These are phyloP conservation scores for Antechinus stuartii DNA, from an alignment of 2,113 vertebrate genomes.

Conservation along the genomic window DNA sequence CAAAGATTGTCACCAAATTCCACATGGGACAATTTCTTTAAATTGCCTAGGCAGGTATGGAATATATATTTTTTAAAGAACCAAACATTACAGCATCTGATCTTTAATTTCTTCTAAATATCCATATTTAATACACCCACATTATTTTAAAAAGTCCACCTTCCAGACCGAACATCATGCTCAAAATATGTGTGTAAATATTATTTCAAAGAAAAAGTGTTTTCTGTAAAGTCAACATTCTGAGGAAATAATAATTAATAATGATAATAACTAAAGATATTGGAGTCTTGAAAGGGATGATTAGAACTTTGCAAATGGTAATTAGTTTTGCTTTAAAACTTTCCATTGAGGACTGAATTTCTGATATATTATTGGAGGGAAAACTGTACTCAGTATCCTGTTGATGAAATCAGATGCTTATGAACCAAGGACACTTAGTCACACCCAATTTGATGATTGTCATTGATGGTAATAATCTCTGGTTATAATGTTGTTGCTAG, in stretches of 20 bases:
- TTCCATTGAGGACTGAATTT: conserved; percentile 55
- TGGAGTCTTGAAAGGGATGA: conserved; percentile 32
- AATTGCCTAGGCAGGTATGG: not conserved
- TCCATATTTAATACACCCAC: not conserved
- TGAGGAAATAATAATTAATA: not conserved
- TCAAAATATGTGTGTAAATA: not conserved
- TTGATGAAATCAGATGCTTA: conserved; percentile 61
- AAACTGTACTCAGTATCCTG: conserved; percentile 40
- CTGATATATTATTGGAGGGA: conserved; percentile 47
- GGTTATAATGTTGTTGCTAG: conserved; percentile 22
- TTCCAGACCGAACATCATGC: not conserved
- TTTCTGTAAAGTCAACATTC: not conserved
- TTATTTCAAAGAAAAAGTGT: not conserved
- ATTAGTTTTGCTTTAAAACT: conserved; percentile 41
- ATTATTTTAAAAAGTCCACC: not conserved
- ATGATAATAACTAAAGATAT: not conserved
- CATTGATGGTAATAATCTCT: conserved; percentile 36
- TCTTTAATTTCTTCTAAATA: not conserved
- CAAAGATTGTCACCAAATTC: not conserved
- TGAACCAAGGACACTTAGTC: conserved; percentile 45
- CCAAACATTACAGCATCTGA: not conserved
- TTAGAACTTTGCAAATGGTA: conserved; percentile 46
- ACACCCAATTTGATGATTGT: conserved; percentile 59
- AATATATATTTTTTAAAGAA: not conserved
- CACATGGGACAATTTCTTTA: not conserved